phyloP scores from a whole-genome alignment of 2,113 vertebrate species.

The Alligator sinensis region DNA sequence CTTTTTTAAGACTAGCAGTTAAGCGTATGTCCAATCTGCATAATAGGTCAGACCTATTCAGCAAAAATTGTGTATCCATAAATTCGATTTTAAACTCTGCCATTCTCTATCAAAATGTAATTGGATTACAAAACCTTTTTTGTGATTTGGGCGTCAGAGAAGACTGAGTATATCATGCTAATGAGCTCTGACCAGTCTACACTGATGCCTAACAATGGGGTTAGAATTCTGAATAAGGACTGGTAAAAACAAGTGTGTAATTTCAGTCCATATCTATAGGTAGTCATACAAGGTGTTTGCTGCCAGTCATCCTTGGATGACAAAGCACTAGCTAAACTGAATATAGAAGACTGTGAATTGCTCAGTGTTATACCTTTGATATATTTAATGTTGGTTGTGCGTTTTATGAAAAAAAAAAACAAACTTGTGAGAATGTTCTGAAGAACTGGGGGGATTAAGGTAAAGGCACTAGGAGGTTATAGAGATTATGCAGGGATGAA shows the following conservation, averaged over 20 bases:
- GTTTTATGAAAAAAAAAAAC: not conserved
- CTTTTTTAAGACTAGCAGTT: not conserved
- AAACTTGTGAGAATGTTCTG: not conserved
- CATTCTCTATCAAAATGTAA: not conserved
- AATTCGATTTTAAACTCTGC: not conserved
- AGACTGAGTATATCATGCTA: not conserved
- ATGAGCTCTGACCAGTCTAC: not conserved
- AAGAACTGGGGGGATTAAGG: not conserved
- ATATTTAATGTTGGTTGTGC: not conserved
- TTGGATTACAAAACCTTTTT: not conserved
- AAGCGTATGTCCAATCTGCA: fast-evolving
- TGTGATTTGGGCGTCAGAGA: not conserved
- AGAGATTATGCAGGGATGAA: not conserved
- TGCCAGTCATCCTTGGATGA: not conserved
- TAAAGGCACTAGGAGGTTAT: not conserved
- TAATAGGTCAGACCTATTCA: fast-evolving
- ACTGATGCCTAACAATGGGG: not conserved
- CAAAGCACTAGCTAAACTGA: not conserved
- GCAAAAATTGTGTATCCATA: not conserved
- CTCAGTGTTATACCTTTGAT: not conserved
- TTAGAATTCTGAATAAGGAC: not conserved
- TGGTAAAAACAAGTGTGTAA: not conserved
- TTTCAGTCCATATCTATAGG: no score
- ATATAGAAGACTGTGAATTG: fast-evolving
- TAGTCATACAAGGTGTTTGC: not conserved